Evolutionary conservation across 2,888 invertebrate genomes (phyloP), one percentile per base, ranked within the genome.

Genomic region (Baronia brevicornis): DNA sequence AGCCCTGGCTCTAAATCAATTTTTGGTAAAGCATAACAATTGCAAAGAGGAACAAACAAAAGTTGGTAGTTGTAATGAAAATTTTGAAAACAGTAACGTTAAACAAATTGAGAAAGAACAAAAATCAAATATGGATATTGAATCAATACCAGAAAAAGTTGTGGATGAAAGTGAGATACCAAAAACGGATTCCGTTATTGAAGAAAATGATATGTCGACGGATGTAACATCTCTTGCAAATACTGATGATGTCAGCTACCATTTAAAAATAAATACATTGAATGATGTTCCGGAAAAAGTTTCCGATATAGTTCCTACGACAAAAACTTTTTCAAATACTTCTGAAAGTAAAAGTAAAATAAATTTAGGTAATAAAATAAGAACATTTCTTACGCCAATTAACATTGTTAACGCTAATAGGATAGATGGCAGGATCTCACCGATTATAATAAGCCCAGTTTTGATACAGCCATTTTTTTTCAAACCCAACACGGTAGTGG

Each of bases 371-470:
- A 63, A 50, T 38, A 64, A 49, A 30, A 38, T 67, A 4, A 70
- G 54, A 47, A 60, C 71, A 1, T 66, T 67, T 33, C 36, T 78
- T 34, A 48, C 72, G 2, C 78, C 80, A 2, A 51, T 75, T 1
- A 70, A 68, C 43, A 48, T 77, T 22, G 49, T 69, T 4, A 64
- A 61, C 14, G 60, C 59, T 23, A 52, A 47, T 28, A 39, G 46
- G 5, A 24, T 20, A 6, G 48, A 59, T 49, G 38, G 51, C 40
- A 39, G 52, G 33, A 26, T 61, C 6, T 61, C 77, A 0, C 72
- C 82, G 1, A 61, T 82, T 11, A 63, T 80, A 35, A 43, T 79
- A 20, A 80, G 79, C 45, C 82, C 82, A 12, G 77, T 78, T 15
- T 46, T 79, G 33, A 69, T 79, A 46, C 70, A 67, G 24, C 78